Evolutionary conservation across 2,888 invertebrate genomes (phyloP), one percentile per base, ranked within the genome.

Genomic region (Oxytorus armatus): DNA sequence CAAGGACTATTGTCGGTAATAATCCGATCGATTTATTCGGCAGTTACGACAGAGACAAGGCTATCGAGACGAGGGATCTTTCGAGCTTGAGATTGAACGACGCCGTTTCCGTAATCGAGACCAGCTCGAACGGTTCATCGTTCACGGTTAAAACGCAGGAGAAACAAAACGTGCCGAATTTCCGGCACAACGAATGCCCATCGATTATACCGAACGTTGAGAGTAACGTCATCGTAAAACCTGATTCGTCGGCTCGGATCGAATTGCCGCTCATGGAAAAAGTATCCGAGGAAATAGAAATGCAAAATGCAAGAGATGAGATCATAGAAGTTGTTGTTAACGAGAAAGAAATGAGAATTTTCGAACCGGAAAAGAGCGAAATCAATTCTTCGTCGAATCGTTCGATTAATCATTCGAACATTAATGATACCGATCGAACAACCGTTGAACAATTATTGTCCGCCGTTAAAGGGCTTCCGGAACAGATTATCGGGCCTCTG

Each of bases 381-480:
- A 1, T 36, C n/a, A 25, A 57, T 25, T 33, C 21, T 10, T 29
- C 16, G 3, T 21, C 25, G 21, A 33, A 16, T 33, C 44, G 16
- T 55, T 18, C 36, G 49, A 42, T 29, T 25, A 42, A 42, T 39
- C n/a, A 51, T 70, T 3, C n/a, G 10, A 44, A 51, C 33, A 1
- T 36, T 5, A 47, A 66, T 29, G 16, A 16, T 10, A 11, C 23
- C 7, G 65, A 83, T 65, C 77, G 70, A 65, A 86, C 82, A 16
- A 78, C 88, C 5, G 83, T 91, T 36, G 87, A 90, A 11, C 87
- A 89, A 72, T 80, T 91, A 36, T 79, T 91, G 74, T 85, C 87
- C 3, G 89, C 88, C 0, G 86, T 90, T 81, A 90, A 86, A 82
- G 88, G 88, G 63, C 76, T 91, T 55, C 91, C 91, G 0, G 89